These are phyloP conservation scores for Thysanoteuthis rhombus DNA, from an alignment of 2,888 invertebrate species.

Conservation along the genomic window DNA sequence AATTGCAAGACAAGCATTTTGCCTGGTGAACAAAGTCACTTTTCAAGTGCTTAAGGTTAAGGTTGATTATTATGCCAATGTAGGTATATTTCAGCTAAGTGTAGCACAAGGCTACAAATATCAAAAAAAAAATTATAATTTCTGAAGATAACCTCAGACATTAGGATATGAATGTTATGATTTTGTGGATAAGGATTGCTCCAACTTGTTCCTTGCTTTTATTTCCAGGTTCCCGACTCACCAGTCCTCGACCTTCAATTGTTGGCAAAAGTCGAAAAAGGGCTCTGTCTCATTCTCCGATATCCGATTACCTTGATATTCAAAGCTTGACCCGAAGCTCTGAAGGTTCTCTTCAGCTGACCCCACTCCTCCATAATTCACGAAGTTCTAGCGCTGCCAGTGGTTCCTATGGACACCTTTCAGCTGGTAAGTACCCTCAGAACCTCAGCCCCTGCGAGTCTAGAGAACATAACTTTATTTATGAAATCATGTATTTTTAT, in stretches of 20 bases:
- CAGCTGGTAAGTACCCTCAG: constrained; percentile 76
- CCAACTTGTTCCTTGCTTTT: background rate
- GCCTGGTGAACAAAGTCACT: no score
- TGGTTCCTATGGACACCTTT: constrained; percentile 95
- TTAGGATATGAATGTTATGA: background rate
- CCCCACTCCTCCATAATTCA: constrained; percentile 59
- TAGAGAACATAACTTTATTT: background rate
- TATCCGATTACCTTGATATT: constrained; percentile 94
- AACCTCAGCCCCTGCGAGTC: background rate
- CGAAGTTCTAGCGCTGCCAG: constrained; percentile 76
- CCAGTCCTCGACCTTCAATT: constrained; percentile 75
- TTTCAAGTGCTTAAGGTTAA: no score
- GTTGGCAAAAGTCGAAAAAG: constrained; percentile 78
- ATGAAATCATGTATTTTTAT: no score
- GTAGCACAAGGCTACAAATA: background rate
- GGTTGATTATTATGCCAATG: no score
- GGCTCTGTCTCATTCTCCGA: constrained; percentile 89
- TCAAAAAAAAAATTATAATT: background rate
- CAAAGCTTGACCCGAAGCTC: constrained; percentile 95
- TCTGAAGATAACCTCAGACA: background rate
- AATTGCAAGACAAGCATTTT: no score
- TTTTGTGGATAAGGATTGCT: background rate
- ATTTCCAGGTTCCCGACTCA: constrained; percentile 74
- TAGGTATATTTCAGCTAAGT: no score
- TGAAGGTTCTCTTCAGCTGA: constrained; percentile 79